Evolutionary conservation across 2,888 invertebrate genomes (phyloP).

Genomic region (Graphium colonna): DNA sequence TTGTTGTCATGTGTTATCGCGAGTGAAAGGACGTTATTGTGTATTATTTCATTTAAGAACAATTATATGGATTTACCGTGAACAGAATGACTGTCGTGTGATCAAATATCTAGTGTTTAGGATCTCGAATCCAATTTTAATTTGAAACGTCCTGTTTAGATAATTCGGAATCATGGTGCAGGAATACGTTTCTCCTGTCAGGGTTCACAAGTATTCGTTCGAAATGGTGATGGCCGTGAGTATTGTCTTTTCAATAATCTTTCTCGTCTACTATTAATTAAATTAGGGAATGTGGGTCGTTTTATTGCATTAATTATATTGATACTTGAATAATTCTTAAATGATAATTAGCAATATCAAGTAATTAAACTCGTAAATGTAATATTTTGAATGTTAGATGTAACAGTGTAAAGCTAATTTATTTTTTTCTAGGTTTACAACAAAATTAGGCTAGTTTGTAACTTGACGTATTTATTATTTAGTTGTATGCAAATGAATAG

Average conservation of each 20-base stretch:
- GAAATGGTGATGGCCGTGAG: slow-evolving; percentile 97
- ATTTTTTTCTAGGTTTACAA: no score
- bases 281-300: no score
- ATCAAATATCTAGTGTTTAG: slow-evolving; percentile 40
- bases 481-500: no score
- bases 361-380: no score
- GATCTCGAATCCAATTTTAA: slow-evolving; percentile 51
- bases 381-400: no score
- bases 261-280: background rate
- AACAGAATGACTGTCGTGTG: slow-evolving; percentile 61
- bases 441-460: no score
- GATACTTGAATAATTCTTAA: no score
- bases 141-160: slow-evolving; percentile 33
- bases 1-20: slow-evolving; percentile 50
- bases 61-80: slow-evolving; percentile 25
- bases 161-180: slow-evolving; percentile 89
- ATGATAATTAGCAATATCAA: no score
- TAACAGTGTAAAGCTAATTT: no score
- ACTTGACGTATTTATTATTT: no score
- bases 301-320: no score
- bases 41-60: slow-evolving; percentile 32
- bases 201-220: slow-evolving; percentile 97
- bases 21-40: slow-evolving; percentile 46
- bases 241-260: slow-evolving; percentile 38
- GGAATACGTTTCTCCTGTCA: slow-evolving; percentile 95